Evolutionary conservation across 1,140 invertebrate genomes (phyloP).

Genomic region (Bombus soroeensis): DNA sequence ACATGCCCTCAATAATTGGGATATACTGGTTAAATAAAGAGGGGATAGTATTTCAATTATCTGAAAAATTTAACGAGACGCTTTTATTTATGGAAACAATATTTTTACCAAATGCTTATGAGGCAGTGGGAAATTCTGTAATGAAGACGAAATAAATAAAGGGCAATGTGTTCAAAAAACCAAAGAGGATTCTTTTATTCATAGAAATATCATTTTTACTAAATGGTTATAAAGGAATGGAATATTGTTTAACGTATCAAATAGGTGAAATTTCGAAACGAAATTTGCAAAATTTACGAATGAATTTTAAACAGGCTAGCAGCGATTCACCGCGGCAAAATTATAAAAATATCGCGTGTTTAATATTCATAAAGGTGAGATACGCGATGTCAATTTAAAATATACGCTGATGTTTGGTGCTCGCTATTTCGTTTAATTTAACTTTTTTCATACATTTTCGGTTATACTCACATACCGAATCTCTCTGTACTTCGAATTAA

Average conservation of each 20-base stretch:
- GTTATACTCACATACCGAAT: too few species aligned
- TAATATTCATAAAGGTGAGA: conserved; percentile 14
- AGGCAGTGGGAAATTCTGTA: not conserved
- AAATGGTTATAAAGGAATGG: not conserved
- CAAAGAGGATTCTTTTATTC: not conserved
- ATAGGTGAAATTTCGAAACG: not conserved
- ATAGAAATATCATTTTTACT: not conserved
- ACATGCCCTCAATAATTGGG: not conserved
- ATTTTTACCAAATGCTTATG: not conserved
- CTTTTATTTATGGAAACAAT: not conserved
- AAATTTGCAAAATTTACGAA: not conserved
- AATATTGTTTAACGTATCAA: not conserved
- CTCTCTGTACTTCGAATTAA: not conserved
- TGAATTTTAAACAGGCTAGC: not conserved
- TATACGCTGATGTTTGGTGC: conserved; percentile 4
- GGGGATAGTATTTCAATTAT: too few species aligned
- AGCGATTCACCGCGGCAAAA: not conserved
- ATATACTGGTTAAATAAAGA: too few species aligned
- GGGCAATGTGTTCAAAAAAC: not conserved
- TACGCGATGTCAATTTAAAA: conserved; percentile 10
- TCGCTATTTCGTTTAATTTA: not conserved
- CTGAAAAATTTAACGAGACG: too few species aligned
- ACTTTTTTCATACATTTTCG: not conserved
- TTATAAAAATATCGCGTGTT: conserved; percentile 12
- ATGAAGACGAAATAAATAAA: not conserved